phyloP scores from a whole-genome alignment of 35 echinoderm and acorn worm genomes.

The Ophiothrix spiculata region DNA sequence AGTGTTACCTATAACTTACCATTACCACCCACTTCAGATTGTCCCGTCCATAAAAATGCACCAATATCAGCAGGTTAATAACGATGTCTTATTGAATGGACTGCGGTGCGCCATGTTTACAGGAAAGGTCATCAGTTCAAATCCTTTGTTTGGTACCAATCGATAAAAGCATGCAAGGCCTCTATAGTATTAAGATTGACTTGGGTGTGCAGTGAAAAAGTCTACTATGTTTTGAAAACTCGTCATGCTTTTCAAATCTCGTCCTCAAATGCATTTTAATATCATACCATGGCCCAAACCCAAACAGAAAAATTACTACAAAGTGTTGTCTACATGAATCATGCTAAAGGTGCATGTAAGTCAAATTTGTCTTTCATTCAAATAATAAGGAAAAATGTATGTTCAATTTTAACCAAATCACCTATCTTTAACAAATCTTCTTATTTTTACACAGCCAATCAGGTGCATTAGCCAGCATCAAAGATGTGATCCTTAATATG shows the following conservation, averaged over 20 bases:
- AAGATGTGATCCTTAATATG: not conserved
- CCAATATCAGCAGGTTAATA: too few species aligned
- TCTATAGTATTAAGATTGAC: too few species aligned
- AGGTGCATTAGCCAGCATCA: constrained; percentile 3
- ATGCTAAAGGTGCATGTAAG: not conserved
- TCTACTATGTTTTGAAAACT: too few species aligned
- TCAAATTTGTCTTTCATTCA: not conserved
- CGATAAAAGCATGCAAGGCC: too few species aligned
- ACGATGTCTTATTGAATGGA: too few species aligned
- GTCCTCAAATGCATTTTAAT: not conserved
- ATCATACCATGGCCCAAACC: not conserved
- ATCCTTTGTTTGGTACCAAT: too few species aligned
- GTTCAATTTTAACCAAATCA: not conserved
- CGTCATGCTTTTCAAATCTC: too few species aligned
- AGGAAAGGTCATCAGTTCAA: too few species aligned
- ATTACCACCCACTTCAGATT: too few species aligned
- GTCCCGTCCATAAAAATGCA: too few species aligned
- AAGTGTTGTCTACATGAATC: not conserved
- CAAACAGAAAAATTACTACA: not conserved
- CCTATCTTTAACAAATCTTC: not conserved
- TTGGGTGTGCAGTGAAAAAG: too few species aligned
- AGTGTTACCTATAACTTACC: not conserved
- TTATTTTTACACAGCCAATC: constrained; percentile 7
- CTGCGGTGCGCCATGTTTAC: too few species aligned
- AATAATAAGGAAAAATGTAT: not conserved